Evolutionary conservation across 2,113 vertebrate species (phyloP), one percentile per base, ranked within the genome.

Genomic region (Scartelaos histophorus): DNA sequence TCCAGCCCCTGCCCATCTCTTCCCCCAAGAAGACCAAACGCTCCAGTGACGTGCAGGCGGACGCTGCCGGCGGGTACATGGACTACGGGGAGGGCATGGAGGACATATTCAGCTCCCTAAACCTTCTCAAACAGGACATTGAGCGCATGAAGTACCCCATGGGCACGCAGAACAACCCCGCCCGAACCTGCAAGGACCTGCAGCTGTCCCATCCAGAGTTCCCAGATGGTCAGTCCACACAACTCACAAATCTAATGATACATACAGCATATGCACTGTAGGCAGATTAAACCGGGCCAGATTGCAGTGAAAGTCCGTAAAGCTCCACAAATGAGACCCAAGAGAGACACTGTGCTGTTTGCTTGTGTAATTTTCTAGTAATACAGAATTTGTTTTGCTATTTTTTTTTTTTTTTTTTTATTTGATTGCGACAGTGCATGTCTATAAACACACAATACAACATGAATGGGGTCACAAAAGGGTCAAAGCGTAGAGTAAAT

Each of bases 101-200:
- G 79, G 95, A 98, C 81, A 96, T 99, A 81, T 99, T 99, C 58
- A 93, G 94, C 67, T 98, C 97, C 0, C 85, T 99, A 69, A 97
- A 98, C 81, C 95, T 94, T 71, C 92, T 99, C 79, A 99, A 99
- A 75, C 96, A 98, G 84, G 97, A 98, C 79, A 98, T 99, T 0
- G 96, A 99, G 70, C 95, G 96, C 16, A 98, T 99, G 97, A 99
- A 99, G 81, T 98, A 96, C 70, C 98, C 98, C 0, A 95, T 97
- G 95, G 97, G 98, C 43, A 98, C 96, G 0, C 95, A 97, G 76
- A 96, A 91, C 69, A 99, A 99, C 89, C 98, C 98, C 0, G 96
- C 97, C 62, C 93, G 97, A 66, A 98, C 96, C 1, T 99, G 98
- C 89, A 99, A 97, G 75, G 98, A 99, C 38, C 91, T 99, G 82